These are phyloP conservation scores for Bothrops jararaca DNA, from an alignment of 2,113 vertebrate genomes.

Conservation along the genomic window DNA sequence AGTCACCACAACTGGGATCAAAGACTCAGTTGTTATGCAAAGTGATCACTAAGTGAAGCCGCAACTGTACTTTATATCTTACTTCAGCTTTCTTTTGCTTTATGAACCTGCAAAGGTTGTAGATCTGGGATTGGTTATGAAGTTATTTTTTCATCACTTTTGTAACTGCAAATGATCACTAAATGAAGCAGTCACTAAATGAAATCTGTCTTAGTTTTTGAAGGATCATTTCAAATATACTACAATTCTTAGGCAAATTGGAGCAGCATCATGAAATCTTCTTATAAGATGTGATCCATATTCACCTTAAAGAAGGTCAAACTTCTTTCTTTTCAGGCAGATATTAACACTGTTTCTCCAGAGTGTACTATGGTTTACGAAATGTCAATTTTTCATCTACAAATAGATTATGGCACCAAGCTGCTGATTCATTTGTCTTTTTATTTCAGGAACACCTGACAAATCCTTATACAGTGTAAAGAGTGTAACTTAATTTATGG, in stretches of 20 bases:
- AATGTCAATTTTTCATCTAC: slow-evolving; percentile 48
- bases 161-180: background rate
- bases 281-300: background rate
- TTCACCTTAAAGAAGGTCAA: background rate
- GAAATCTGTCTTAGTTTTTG: background rate
- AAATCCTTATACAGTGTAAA: slow-evolving; percentile 54
- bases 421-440: slow-evolving; percentile 11
- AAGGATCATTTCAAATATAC: background rate
- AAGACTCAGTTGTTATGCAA: background rate
- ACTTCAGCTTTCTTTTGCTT: background rate
- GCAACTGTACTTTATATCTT: background rate
- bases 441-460: slow-evolving; percentile 51
- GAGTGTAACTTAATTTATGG: slow-evolving; percentile 50
- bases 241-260: background rate
- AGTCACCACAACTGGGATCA: background rate
- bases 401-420: slow-evolving; percentile 14
- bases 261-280: background rate
- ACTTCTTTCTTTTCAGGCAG: background rate
- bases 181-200: background rate
- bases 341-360: background rate
- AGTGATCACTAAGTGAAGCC: background rate
- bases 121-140: background rate
- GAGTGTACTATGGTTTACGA: slow-evolving; percentile 9
- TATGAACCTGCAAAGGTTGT: background rate
- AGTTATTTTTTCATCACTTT: background rate